Percentiles rank a stretch among this genome's conserved stretches.
Evolutionary conservation across 2,113 vertebrate genomes (phyloP).

Genomic region (Panthera leo): DNA sequence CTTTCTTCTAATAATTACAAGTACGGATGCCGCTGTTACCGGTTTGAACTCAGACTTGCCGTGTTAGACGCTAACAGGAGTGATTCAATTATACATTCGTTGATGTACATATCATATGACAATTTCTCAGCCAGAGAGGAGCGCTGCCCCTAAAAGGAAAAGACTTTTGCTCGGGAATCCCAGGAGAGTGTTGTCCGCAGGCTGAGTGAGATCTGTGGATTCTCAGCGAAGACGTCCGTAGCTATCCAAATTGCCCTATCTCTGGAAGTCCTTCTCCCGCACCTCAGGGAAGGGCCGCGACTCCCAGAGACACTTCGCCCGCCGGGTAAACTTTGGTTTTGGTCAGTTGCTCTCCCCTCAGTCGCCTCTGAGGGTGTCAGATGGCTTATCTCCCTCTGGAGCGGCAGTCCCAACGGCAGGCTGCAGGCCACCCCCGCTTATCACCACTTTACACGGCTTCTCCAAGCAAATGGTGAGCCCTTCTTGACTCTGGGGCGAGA

Average conservation of each 20-base stretch:
- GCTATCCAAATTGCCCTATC: background rate
- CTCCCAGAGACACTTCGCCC: background rate
- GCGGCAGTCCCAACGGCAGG: slow-evolving; percentile 79
- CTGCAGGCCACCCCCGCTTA: slow-evolving; percentile 80
- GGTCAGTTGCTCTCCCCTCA: background rate
- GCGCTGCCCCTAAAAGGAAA: background rate
- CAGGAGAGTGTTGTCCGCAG: background rate
- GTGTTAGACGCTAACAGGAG: background rate
- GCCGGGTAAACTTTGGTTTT: background rate
- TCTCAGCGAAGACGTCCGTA: background rate
- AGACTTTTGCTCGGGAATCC: background rate
- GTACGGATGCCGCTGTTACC: background rate
- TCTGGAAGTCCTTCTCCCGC: background rate
- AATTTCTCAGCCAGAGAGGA: background rate
- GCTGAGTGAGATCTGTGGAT: background rate
- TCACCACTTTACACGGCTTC: slow-evolving; percentile 86
- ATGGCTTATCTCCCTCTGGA: slow-evolving; percentile 89
- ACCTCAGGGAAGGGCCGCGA: background rate
- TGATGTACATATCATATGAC: background rate
- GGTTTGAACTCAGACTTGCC: background rate
- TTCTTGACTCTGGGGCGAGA: slow-evolving; percentile 87
- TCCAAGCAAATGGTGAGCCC: slow-evolving; percentile 91
- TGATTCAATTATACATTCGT: background rate
- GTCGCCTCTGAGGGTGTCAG: slow-evolving; percentile 83
- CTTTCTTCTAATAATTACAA: background rate